phyloP scores from a whole-genome alignment of 2,113 vertebrate species.

The Cairina moschata region DNA sequence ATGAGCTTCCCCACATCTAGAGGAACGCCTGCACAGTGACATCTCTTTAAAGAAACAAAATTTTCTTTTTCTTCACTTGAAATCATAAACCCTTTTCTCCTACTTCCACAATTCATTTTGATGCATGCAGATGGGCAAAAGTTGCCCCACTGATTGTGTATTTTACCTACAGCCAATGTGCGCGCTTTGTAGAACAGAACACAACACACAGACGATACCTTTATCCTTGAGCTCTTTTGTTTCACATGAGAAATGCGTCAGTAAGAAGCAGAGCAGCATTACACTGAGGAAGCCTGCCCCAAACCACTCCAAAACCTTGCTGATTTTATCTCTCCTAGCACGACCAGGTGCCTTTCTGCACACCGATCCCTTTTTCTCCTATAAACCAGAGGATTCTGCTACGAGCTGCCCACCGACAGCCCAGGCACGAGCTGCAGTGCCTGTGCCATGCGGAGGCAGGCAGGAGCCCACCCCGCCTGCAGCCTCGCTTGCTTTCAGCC shows the following conservation, averaged over 20 bases:
- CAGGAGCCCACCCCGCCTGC: not conserved
- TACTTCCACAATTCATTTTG: not conserved
- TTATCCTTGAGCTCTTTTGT: not conserved
- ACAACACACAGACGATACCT: not conserved
- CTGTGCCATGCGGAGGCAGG: fast-evolving
- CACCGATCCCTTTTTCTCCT: not conserved
- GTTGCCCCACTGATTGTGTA: not conserved
- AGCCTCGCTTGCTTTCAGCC: fast-evolving
- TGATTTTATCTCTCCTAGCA: not conserved
- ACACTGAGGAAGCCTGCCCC: not conserved
- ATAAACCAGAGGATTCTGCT: not conserved
- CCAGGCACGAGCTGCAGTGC: not conserved
- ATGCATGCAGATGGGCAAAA: not conserved
- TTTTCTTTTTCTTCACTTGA: not conserved
- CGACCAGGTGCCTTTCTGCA: not conserved
- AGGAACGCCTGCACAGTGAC: fast-evolving
- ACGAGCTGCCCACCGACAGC: fast-evolving
- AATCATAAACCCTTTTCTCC: not conserved
- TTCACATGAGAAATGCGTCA: not conserved
- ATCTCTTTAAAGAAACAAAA: not conserved
- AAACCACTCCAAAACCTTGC: not conserved
- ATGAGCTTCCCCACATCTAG: not conserved
- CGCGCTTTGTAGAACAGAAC: not conserved
- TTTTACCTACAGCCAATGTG: not conserved
- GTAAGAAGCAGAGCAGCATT: not conserved